Conservation (phyloP, 2,797 vertebrate genomes). For the Danio jaintianensis region DNA sequence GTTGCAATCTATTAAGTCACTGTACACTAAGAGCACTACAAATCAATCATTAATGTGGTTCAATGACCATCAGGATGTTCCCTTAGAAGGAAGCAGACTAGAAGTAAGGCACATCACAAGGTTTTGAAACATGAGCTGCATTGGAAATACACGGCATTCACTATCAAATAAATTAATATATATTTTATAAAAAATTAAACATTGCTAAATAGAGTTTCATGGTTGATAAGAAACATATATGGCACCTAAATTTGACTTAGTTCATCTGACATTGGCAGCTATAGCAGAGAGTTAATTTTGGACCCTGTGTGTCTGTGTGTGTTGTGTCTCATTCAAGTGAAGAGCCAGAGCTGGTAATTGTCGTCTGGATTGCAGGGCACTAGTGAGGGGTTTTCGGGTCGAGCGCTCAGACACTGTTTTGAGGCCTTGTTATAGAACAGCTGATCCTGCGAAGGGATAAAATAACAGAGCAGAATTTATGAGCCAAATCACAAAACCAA, state of each 20-base stretch:
- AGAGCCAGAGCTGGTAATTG: conserved; percentile 91
- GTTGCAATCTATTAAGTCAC: not conserved
- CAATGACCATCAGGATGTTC: conserved; percentile 49
- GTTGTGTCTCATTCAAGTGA: conserved; percentile 74
- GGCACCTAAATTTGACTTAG: not conserved
- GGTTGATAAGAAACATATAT: not conserved
- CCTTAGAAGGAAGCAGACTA: not conserved
- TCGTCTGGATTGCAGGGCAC: conserved; percentile 87
- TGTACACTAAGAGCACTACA: not conserved
- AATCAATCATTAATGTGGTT: conserved; percentile 43
- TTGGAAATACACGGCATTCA: not conserved
- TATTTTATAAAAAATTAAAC: not conserved
- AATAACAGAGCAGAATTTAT: conserved; percentile 40
- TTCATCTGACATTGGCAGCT: not conserved
- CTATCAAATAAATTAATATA: not conserved
- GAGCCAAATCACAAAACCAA: conserved; percentile 41
- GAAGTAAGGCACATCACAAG: not conserved
- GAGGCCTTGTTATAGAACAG: conserved; percentile 83
- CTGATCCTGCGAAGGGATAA: conserved; percentile 82
- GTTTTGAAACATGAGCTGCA: conserved; percentile 11
- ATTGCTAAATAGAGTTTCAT: conserved; percentile 1
- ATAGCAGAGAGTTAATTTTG: not conserved
- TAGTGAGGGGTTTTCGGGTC: conserved; percentile 84
- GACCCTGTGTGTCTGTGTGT: conserved; percentile 25
- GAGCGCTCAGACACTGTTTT: conserved; percentile 90